A percentile compares a stretch with the other conserved stretches of the same genome.
These are phyloP conservation scores for Mola mola DNA, from an alignment of 2,113 vertebrate genomes.

Conservation along the genomic window DNA sequence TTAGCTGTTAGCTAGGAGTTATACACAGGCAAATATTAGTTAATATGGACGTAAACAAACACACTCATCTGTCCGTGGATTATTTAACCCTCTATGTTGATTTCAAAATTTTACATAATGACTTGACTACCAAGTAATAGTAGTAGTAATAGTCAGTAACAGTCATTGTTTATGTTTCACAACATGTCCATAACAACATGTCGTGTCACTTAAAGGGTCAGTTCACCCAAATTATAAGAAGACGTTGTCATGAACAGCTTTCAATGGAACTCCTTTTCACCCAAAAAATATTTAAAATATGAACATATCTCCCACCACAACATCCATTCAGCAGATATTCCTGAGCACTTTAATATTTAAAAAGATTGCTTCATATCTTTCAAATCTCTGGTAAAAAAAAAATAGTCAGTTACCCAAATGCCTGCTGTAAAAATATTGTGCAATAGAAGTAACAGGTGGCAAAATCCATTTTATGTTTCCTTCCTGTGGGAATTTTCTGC, in stretches of 20 bases:
- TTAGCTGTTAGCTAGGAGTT: not conserved
- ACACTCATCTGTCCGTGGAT: not conserved
- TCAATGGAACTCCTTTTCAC: no score
- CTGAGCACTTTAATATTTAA: no score
- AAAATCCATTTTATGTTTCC: not conserved
- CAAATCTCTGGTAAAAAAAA: not conserved
- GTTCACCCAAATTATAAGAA: slow-evolving; percentile 12
- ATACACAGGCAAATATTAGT: not conserved
- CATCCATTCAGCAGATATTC: no score
- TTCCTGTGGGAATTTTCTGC: no score
- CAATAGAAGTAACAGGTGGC: no score
- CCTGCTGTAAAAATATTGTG: not conserved
- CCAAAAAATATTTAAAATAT: no score
- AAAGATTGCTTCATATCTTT: no score
- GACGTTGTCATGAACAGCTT: no score
- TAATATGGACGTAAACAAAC: not conserved
- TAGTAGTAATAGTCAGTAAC: no score
- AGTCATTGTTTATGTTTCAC: slow-evolving; percentile 11
- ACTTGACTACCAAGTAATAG: no score
- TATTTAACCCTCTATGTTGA: not conserved
- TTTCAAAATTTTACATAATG: no score
- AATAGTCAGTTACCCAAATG: not conserved
- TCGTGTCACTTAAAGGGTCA: slow-evolving; percentile 2
- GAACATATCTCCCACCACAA: no score
- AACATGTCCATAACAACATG: not conserved